Evolutionary conservation across 2,797 vertebrate species (phyloP).

Genomic region (Salarias fasciatus): DNA sequence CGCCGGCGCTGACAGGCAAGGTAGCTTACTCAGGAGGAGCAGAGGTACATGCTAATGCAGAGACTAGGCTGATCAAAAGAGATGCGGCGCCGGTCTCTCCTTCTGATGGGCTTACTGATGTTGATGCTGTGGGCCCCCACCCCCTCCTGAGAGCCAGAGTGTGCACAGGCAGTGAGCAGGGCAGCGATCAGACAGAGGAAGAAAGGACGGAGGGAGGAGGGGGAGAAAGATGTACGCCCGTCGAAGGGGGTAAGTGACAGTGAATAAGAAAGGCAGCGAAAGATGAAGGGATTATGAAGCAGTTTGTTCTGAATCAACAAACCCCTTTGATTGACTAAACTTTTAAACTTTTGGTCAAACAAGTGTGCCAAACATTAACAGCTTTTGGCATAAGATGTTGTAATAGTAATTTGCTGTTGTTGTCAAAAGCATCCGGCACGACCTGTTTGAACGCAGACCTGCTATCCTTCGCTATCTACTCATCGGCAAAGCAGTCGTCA

Average conservation of each 20-base stretch:
- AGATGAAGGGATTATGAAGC: constrained; percentile 12
- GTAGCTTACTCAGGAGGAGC: constrained; percentile 27
- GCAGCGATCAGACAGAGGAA: constrained; percentile 54
- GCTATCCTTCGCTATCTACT: constrained; percentile 18
- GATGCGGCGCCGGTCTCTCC: constrained; percentile 28
- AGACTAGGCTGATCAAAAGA: constrained; percentile 70
- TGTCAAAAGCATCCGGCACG: neutral
- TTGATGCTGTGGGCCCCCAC: neutral
- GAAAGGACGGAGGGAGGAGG: constrained; percentile 16
- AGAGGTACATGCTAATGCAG: constrained; percentile 71
- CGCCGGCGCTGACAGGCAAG: constrained; percentile 54
- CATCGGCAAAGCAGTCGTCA: constrained; percentile 30
- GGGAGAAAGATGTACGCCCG: constrained; percentile 24
- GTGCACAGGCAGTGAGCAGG: constrained; percentile 35
- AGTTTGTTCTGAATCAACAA: neutral
- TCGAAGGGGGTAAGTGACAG: constrained; percentile 11
- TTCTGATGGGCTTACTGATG: constrained; percentile 65
- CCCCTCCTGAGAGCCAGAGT: constrained; percentile 40
- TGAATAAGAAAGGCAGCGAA: neutral
- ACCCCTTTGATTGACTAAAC: neutral
- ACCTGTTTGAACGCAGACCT: constrained; percentile 3
- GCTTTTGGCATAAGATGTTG: neutral
- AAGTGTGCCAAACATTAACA: neutral
- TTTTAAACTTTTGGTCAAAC: constrained; percentile 14
- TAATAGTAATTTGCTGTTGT: neutral